Evolutionary conservation across 1,140 invertebrate genomes (phyloP).

Genomic region (Drosophila guanche): DNA sequence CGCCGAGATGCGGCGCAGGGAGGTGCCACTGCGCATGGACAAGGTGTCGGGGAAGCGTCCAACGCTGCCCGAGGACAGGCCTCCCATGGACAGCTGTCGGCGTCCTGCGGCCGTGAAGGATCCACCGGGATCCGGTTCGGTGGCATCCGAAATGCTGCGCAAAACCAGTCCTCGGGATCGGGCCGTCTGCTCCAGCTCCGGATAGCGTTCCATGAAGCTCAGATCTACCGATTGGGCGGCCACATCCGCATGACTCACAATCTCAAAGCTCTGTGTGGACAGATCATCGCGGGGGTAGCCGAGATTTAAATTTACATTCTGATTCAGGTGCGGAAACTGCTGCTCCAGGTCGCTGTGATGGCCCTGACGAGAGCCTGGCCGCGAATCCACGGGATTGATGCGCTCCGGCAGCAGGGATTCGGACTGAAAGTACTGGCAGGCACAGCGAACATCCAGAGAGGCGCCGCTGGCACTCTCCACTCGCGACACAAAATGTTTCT

Average conservation of each 20-base stretch:
- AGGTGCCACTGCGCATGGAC: conserved; percentile 76
- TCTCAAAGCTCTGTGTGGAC: conserved; percentile 65
- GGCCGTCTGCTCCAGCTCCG: conserved; percentile 76
- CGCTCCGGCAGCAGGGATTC: conserved; percentile 90
- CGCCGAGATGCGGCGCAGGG: conserved; percentile 69
- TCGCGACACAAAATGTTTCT: conserved; percentile 85
- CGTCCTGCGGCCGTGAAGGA: conserved; percentile 46
- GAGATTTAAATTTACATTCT: conserved; percentile 9
- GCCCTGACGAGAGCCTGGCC: conserved; percentile 84
- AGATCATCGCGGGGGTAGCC: conserved; percentile 46
- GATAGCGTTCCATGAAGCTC: conserved; percentile 76
- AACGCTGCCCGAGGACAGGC: conserved; percentile 68
- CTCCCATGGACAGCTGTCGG: conserved; percentile 70
- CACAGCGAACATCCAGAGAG: conserved; percentile 91
- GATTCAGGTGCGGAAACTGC: conserved; percentile 38
- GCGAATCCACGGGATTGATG: conserved; percentile 86
- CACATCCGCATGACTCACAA: conserved; percentile 68
- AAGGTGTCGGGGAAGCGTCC: conserved; percentile 62
- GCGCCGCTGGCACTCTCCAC: conserved; percentile 87
- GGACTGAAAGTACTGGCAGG: conserved; percentile 92
- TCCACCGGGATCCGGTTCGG: conserved; percentile 50
- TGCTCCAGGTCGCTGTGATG: conserved; percentile 75
- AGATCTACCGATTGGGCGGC: conserved; percentile 68
- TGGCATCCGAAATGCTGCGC: conserved; percentile 77
- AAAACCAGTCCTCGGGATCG: conserved; percentile 70